Base-by-base conservation (phyloP, 2,113 vertebrate species). In the Chaenogobius annularis region DNA sequence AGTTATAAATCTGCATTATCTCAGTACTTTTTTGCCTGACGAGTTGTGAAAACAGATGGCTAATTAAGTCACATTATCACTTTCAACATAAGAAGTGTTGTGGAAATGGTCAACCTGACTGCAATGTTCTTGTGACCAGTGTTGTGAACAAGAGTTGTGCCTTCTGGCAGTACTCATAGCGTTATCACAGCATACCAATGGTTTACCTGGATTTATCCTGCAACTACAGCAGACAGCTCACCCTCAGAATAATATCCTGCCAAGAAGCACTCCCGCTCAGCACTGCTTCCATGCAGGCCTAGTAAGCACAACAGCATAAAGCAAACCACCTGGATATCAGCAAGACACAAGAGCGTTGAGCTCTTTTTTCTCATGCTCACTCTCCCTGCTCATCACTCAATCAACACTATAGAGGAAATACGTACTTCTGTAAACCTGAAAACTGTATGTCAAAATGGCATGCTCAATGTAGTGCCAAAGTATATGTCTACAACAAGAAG, bases 121-220 rank as follows among this genome's bases (percentile, higher is more conserved):
- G 47, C 61, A n/a, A 31, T 68, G 68, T n/a, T 50, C 3, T 48
- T 75, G 68, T 43, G 7, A 35, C 37, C 8, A 5, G 31, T 79
- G 69, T 73, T 80, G 66, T 82, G 77, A 79, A 75, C 73, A 70
- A 56, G 75, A 72, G 72, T 61, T 80, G 76, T 75, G 76, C 65
- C 70, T 63, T 86, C 84, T 81, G 86, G 88, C 87, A 82, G 70
- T n/a, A 83, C 78, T 77, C 71, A 74, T 79, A 88, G 82, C 87
- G 90, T 85, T 89, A 92, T 91, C 74, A 40, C 43, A 7, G 80
- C 92, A 92, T 93, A 91, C 90, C 84, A 72, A 82, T 35, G 85
- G 90, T 90, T 92, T 93, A 89, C 85, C 79, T 87, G 85, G 87
- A 91, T 89, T 91, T 88, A 91, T 83, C 82, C 80, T 74, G 56